Conservation (phyloP, 2,113 vertebrate species). For the Dasyurus viverrinus region DNA sequence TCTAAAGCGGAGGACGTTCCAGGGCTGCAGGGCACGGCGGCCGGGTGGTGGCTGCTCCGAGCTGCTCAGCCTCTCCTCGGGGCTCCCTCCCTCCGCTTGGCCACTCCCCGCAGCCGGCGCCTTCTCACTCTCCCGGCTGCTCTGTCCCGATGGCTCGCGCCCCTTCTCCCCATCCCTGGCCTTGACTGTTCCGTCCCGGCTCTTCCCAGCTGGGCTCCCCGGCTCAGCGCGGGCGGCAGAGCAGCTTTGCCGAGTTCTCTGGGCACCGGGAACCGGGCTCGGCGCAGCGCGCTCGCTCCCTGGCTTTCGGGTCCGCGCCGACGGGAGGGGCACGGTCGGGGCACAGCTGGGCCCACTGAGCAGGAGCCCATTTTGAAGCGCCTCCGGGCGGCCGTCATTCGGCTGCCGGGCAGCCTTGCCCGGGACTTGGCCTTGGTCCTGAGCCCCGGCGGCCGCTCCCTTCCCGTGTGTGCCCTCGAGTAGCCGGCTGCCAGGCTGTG, state of each 20-base stretch:
- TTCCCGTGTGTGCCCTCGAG: slow-evolving; percentile 72
- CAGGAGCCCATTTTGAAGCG: neutral
- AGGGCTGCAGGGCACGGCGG: neutral
- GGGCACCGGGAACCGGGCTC: fast-evolving
- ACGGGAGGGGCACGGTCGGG: neutral
- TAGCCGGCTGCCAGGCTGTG: slow-evolving; percentile 70
- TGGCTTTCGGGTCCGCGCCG: neutral
- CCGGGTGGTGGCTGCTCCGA: slow-evolving; percentile 39
- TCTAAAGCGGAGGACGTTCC: slow-evolving; percentile 45
- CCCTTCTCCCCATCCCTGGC: neutral
- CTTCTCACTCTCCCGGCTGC: neutral
- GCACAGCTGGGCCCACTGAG: neutral
- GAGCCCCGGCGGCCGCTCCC: neutral
- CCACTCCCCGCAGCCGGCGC: too few relatives aligned
- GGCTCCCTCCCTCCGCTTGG: neutral
- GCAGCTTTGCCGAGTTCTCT: neutral
- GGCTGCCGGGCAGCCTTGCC: neutral
- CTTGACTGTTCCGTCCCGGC: neutral
- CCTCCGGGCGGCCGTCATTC: neutral
- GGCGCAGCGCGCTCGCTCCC: fast-evolving
- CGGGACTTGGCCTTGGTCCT: neutral
- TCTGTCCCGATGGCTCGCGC: neutral
- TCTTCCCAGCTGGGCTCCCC: neutral
- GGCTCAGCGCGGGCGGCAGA: too few relatives aligned
- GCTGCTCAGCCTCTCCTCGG: slow-evolving; percentile 24